A percentile compares a stretch with the other conserved stretches of the same genome.
Conservation (phyloP, 2,888 invertebrate genomes). For the Hyposoter didymator region DNA sequence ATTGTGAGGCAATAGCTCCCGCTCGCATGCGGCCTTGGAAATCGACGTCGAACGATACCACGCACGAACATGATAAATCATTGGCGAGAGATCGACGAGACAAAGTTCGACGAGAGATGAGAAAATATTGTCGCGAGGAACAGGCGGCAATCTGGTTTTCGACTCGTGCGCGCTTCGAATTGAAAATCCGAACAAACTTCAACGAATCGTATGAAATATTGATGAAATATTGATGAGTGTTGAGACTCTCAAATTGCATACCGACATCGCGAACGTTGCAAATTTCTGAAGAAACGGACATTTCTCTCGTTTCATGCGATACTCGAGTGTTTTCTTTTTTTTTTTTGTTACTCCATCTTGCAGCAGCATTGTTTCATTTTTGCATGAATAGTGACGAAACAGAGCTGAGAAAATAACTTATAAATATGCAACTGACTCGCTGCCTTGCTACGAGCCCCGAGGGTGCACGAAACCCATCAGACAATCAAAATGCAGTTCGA, state of each 20-base stretch:
- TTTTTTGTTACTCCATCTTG: slow-evolving; percentile 29
- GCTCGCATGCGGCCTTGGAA: slow-evolving; percentile 16
- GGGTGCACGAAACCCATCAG: neutral
- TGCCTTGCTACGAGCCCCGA: neutral
- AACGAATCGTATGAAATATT: slow-evolving; percentile 64
- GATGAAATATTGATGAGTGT: slow-evolving; percentile 59
- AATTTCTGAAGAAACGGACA: neutral
- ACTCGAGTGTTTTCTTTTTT: slow-evolving; percentile 39
- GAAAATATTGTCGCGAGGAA: neutral
- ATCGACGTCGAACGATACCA: slow-evolving; percentile 37
- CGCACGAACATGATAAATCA: slow-evolving; percentile 59
- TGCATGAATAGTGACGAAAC: slow-evolving; percentile 38
- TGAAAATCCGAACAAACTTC: slow-evolving; percentile 27
- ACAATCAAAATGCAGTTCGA: neutral
- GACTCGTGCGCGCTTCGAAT: slow-evolving; percentile 22
- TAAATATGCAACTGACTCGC: slow-evolving; percentile 61
- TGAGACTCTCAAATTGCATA: slow-evolving; percentile 20
- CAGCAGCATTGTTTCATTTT: slow-evolving; percentile 14
- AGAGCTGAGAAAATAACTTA: slow-evolving; percentile 15
- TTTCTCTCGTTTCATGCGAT: neutral
- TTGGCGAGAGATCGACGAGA: slow-evolving; percentile 47
- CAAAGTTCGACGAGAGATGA: slow-evolving; percentile 43
- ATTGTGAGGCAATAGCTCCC: neutral
- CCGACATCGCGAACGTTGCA: neutral
- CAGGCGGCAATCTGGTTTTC: slow-evolving; percentile 25